Conservation (phyloP, 2,888 invertebrate genomes). For the Acheta domesticus region DNA sequence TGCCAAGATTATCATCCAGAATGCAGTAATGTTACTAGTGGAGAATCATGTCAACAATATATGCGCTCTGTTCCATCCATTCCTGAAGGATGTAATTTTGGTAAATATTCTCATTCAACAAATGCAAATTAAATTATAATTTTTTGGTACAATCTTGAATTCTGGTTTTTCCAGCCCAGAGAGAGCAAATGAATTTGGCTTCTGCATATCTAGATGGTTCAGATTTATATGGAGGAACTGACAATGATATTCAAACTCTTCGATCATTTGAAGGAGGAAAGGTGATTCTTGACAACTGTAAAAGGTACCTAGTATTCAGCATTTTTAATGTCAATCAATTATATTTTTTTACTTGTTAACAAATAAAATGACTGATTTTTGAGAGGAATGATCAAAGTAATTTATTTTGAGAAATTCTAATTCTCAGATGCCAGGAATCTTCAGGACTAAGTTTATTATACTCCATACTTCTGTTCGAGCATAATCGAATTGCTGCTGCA, state of each 20-base stretch:
- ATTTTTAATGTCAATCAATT: too few relatives aligned
- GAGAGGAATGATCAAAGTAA: not conserved
- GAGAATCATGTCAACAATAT: conserved; percentile 60
- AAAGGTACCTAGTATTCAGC: conserved; percentile 47
- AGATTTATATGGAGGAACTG: conserved; percentile 74
- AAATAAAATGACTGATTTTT: too few relatives aligned
- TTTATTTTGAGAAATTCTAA: not conserved
- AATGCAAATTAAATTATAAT: too few relatives aligned
- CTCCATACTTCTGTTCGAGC: conserved; percentile 68
- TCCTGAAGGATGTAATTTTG: conserved; percentile 59
- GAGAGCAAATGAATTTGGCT: conserved; percentile 82
- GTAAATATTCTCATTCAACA: conserved; percentile 48
- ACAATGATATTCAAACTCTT: conserved; percentile 64
- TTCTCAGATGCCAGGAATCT: conserved; percentile 57
- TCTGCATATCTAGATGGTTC: conserved; percentile 82
- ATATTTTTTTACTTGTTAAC: too few relatives aligned
- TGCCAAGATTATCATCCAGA: conserved; percentile 50
- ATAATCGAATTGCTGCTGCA: conserved; percentile 72
- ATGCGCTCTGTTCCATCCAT: conserved; percentile 65
- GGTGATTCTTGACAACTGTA: conserved; percentile 64
- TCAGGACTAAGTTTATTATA: conserved; percentile 70
- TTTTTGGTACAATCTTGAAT: too few relatives aligned
- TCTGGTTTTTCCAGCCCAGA: conserved; percentile 52
- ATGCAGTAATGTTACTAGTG: conserved; percentile 53
- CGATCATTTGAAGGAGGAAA: conserved; percentile 69